These are phyloP conservation scores for Deroplatys truncata DNA, from an alignment of 2,888 invertebrate species.

Conservation along the genomic window DNA sequence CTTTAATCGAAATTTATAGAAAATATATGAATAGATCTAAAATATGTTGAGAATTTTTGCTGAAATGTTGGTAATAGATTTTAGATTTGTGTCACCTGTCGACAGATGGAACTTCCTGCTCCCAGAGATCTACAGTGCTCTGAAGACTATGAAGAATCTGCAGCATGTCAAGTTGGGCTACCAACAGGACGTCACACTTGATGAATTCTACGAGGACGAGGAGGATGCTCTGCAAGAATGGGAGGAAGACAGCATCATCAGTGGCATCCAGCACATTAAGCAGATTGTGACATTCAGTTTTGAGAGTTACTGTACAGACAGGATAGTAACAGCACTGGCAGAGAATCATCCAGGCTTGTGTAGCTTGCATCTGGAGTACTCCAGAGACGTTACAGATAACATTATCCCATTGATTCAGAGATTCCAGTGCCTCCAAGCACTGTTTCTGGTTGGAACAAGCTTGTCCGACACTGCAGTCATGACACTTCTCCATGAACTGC, in stretches of 20 bases:
- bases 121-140: not conserved
- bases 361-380: not conserved
- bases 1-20: too few relatives aligned
- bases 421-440: not conserved
- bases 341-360: not conserved
- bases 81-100: not conserved
- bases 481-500: not conserved
- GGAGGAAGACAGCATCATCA: not conserved
- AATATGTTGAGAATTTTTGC: too few relatives aligned
- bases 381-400: not conserved
- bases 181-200: not conserved
- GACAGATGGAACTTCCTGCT: not conserved
- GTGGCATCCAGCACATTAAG: not conserved
- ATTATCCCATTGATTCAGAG: not conserved
- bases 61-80: too few relatives aligned
- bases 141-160: not conserved
- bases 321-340: not conserved
- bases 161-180: not conserved
- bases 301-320: not conserved
- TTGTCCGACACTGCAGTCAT: not conserved
- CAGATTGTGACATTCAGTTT: not conserved
- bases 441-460: not conserved
- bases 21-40: too few relatives aligned
- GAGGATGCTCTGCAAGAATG: not conserved
- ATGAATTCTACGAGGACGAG: not conserved